A percentile compares a stretch with the other conserved stretches of the same genome.
These are phyloP conservation scores for Nothocercus julius DNA, from an alignment of 2,113 vertebrate species.

Conservation along the genomic window DNA sequence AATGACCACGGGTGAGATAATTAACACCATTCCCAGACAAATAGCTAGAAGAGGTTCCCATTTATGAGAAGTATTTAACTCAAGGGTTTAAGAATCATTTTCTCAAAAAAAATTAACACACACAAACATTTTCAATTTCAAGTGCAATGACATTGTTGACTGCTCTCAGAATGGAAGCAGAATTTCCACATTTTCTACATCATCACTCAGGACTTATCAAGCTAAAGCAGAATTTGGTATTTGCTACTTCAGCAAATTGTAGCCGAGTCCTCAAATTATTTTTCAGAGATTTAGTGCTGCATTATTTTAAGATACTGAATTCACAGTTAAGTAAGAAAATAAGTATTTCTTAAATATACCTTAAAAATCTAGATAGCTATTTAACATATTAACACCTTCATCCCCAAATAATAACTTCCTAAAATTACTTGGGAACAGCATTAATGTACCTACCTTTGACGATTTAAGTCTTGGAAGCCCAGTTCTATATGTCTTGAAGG, in stretches of 20 bases:
- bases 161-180: not conserved
- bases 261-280: constrained; percentile 40
- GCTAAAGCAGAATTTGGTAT: not conserved
- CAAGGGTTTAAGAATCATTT: not conserved
- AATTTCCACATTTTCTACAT: not conserved
- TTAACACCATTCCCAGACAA: constrained; percentile 55
- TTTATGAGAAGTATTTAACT: not conserved
- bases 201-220: not conserved
- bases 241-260: constrained; percentile 10
- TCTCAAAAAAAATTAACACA: not conserved
- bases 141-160: not conserved
- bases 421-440: constrained; percentile 81
- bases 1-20: not conserved
- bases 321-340: constrained; percentile 36
- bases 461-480: constrained; percentile 88
- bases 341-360: constrained; percentile 15
- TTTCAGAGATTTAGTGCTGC: constrained; percentile 12
- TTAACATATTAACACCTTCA: constrained; percentile 66
- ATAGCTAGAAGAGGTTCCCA: not conserved
- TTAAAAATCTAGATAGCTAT: constrained; percentile 22
- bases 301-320: not conserved
- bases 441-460: constrained; percentile 90
- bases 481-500: constrained; percentile 89
- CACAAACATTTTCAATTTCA: not conserved
- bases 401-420: constrained; percentile 71